Evolutionary conservation across 2,888 invertebrate species (phyloP), one percentile per base, ranked within the genome.

Genomic region (Drosophila affinis): DNA sequence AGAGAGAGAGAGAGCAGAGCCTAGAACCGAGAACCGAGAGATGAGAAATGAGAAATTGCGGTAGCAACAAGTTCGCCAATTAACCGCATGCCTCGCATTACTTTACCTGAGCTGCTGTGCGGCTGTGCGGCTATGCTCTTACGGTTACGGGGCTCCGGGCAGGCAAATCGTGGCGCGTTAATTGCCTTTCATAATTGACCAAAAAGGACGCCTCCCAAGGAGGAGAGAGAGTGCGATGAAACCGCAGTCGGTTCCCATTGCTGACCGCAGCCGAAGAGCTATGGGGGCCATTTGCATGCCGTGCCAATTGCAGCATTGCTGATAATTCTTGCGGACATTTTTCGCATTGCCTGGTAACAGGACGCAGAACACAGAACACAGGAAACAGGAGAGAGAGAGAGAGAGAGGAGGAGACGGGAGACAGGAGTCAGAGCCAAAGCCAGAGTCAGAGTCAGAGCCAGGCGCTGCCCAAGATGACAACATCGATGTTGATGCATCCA

Each of bases 401-500:
- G 21, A 21, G 21, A 21, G 21, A 21, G 21, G 18, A 10, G 9
- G 24, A 27, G 17, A 34, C 21, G 6, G 14, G 34, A 17, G 10
- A 10, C n/a, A 54, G 21, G 24, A 32, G 32, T 32, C 32, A 32
- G 10, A 10, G 10, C 14, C 39, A 39, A 21, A 21, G 21, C 21
- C 21, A 21, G 21, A 21, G 21, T 21, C 21, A 21, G 12, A 34
- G 34, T 5, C 34, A 6, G 14, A 6, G 34, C 4, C 12, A 39
- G 39, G 39, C 46, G 27, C 47, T 62, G 62, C 39, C 63, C 65
- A 46, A 69, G 34, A 69, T 47, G 70, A 34, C 59, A 47, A 24
- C 49, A 6, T 45, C 32, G 29, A 46, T 62, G 87, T 74, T 78
- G 81, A 76, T 84, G 87, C 77, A 81, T 69, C 81, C 85, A 83